Evolutionary conservation across 2,113 vertebrate genomes (phyloP).

Genomic region (Cavia porcellus): DNA sequence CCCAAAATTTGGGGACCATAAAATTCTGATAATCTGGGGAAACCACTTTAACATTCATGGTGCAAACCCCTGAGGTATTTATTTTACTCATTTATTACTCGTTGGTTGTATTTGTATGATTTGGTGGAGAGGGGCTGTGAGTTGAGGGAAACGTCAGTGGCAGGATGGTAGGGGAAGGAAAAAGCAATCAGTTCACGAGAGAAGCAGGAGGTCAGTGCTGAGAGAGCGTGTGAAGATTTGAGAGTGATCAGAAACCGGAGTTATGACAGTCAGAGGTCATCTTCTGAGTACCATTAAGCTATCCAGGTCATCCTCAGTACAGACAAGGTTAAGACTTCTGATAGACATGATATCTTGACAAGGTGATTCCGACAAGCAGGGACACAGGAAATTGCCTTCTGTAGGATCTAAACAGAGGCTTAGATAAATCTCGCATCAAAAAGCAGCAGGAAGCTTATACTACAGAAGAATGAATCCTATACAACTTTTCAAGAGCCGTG

Average conservation of each 20-base stretch:
- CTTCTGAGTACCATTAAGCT: not conserved
- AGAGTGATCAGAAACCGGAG: not conserved
- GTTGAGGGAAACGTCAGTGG: not conserved
- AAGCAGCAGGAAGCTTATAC: not conserved
- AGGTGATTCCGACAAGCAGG: not conserved
- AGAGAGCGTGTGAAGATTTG: not conserved
- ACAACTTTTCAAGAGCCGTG: not conserved
- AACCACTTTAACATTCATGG: not conserved
- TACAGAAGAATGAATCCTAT: not conserved
- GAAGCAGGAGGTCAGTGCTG: not conserved
- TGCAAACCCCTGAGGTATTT: not conserved
- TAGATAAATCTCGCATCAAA: conserved; percentile 43
- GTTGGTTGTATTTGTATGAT: not conserved
- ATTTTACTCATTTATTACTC: not conserved
- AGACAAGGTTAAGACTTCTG: conserved; percentile 52
- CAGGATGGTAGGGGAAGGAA: not conserved
- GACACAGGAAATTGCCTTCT: not conserved
- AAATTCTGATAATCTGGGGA: not conserved
- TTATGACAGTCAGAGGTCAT: not conserved
- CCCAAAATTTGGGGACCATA: not conserved
- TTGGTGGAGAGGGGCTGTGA: not conserved
- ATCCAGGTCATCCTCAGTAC: not conserved
- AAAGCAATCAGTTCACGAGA: not conserved
- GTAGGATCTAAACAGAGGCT: conserved; percentile 37
- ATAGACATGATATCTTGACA: conserved; percentile 59